Percentiles rank a stretch among this genome's conserved stretches.
These are phyloP conservation scores for Sus cebifrons DNA, from an alignment of 2,797 vertebrate genomes.

Conservation along the genomic window DNA sequence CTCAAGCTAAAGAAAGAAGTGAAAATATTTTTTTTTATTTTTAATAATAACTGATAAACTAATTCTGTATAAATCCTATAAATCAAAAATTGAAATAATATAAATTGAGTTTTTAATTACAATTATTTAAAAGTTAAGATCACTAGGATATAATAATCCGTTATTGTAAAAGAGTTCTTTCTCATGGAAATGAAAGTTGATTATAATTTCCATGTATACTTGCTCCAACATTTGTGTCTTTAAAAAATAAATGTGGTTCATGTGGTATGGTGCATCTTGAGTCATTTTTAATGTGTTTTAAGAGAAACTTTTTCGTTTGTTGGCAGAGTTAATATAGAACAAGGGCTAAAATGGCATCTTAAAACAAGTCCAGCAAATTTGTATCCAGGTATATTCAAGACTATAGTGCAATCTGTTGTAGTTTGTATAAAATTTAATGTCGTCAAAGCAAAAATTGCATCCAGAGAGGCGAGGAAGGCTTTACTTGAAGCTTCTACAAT, in stretches of 20 bases:
- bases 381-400: background rate
- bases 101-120: background rate
- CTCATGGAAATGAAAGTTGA: conserved; percentile 11
- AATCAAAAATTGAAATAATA: background rate
- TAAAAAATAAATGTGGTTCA: background rate
- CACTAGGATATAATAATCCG: background rate
- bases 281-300: conserved; percentile 13
- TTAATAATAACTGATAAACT: background rate
- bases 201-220: background rate
- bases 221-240: background rate
- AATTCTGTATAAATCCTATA: background rate
- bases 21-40: background rate
- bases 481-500: background rate
- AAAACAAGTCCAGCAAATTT: background rate
- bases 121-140: background rate
- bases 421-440: background rate
- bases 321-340: background rate
- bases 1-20: background rate
- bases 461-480: background rate
- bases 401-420: background rate
- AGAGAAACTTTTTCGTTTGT: background rate
- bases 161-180: background rate
- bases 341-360: background rate
- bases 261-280: background rate
- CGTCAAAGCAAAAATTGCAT: background rate